A percentile compares a stretch with the other conserved stretches of the same genome.
Conservation (phyloP, 35 echinoderm and acorn worm species). For the Lytechinus variegatus region DNA sequence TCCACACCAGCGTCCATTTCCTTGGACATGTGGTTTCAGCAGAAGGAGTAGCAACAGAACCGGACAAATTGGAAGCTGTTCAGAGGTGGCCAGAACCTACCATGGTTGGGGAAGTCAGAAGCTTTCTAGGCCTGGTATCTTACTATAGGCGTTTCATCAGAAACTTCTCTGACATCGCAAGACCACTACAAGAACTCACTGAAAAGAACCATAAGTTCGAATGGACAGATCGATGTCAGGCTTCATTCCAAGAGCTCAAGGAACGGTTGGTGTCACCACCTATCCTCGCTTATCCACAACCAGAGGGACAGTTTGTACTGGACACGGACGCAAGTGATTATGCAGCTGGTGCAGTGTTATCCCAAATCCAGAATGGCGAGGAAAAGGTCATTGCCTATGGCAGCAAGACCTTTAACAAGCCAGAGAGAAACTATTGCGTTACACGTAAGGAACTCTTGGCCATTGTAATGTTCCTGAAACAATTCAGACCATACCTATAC, state of each 20-base stretch:
- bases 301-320: conserved; percentile 27
- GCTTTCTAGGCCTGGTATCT: conserved; percentile 51
- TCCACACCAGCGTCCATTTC: conserved; percentile 43
- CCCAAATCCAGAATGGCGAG: conserved; percentile 48
- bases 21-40: conserved; percentile 59
- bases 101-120: conserved; percentile 61
- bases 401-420: conserved; percentile 44
- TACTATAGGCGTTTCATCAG: conserved; percentile 71
- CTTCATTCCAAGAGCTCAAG: conserved; percentile 51
- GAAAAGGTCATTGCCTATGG: conserved; percentile 57
- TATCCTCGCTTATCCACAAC: conserved; percentile 33
- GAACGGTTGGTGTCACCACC: conserved; percentile 43
- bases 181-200: conserved; percentile 67
- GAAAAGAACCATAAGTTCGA: conserved; percentile 49
- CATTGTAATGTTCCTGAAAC: conserved; percentile 54
- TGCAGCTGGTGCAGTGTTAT: conserved; percentile 59
- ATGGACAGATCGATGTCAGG: conserved; percentile 53
- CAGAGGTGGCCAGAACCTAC: conserved; percentile 57
- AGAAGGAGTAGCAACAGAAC: conserved; percentile 55
- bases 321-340: conserved; percentile 57
- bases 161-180: conserved; percentile 55
- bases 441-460: conserved; percentile 56
- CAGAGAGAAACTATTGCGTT: conserved; percentile 48
- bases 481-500: conserved; percentile 62
- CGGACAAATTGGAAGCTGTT: conserved; percentile 44